Percentiles rank a stretch among this genome's conserved stretches.
phyloP scores from a whole-genome alignment of 2,888 invertebrate genomes.

The Chorisops tibialis region DNA sequence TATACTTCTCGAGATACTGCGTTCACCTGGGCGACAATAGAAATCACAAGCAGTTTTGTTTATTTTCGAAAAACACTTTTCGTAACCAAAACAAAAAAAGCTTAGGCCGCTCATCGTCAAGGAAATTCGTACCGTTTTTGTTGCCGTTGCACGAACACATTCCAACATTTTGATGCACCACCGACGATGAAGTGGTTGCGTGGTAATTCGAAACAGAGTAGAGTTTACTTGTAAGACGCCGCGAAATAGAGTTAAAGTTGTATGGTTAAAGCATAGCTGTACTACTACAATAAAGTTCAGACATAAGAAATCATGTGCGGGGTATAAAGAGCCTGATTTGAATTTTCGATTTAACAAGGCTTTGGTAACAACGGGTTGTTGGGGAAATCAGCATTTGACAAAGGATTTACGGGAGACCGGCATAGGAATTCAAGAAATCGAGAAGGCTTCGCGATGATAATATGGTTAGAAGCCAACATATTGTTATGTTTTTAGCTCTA shows the following conservation, averaged over 20 bases:
- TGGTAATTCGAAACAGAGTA: not conserved
- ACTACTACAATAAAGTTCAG: not conserved
- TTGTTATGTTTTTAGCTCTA: no score
- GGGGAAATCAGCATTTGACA: constrained; percentile 17
- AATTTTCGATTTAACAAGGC: constrained; percentile 34
- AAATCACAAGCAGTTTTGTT: constrained; percentile 3
- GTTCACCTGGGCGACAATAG: not conserved
- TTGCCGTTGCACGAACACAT: not conserved
- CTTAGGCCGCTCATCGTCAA: no score
- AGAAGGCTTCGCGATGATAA: no score
- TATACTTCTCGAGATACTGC: no score
- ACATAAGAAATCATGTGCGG: not conserved
- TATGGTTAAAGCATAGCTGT: not conserved
- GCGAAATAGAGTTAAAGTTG: no score
- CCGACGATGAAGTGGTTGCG: no score
- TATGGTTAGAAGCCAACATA: no score
- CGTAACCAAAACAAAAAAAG: not conserved
- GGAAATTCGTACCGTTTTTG: not conserved
- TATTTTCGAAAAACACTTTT: constrained; percentile 3
- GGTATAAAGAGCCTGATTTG: constrained; percentile 21
- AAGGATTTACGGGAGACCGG: not conserved
- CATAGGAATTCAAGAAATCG: not conserved
- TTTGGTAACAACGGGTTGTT: constrained; percentile 26
- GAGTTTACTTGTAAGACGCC: not conserved
- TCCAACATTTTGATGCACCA: constrained; percentile 11